Evolutionary conservation across 2,797 vertebrate species (phyloP).

Genomic region (Trematomus bernacchii): DNA sequence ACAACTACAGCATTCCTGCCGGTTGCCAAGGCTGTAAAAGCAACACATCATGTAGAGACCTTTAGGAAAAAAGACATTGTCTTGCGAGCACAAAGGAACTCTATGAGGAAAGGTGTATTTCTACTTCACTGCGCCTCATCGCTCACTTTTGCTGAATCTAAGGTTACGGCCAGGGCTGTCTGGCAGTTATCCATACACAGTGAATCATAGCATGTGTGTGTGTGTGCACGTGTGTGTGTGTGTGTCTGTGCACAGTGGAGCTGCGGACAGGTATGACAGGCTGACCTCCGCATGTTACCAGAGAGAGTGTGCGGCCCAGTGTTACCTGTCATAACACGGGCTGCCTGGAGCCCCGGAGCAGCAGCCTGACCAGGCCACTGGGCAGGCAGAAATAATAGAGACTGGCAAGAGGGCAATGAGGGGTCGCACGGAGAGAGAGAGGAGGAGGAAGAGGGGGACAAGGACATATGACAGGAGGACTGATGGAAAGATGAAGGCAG

Average conservation of each 20-base stretch:
- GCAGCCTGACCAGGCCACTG: constrained; percentile 75
- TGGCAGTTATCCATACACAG: constrained; percentile 73
- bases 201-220: constrained; percentile 51
- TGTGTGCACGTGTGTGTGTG: constrained; percentile 19
- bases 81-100: constrained; percentile 49
- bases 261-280: constrained; percentile 79
- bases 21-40: constrained; percentile 51
- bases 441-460: constrained; percentile 7
- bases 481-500: constrained; percentile 46
- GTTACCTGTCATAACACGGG: constrained; percentile 81
- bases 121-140: constrained; percentile 56
- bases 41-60: constrained; percentile 55
- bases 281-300: constrained; percentile 78
- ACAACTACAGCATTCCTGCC: constrained; percentile 46
- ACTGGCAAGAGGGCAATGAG: constrained; percentile 81
- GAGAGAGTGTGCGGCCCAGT: constrained; percentile 75
- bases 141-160: constrained; percentile 71
- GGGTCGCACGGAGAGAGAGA: constrained; percentile 57
- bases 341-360: constrained; percentile 68
- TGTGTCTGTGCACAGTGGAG: constrained; percentile 41
- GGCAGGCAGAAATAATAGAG: constrained; percentile 80
- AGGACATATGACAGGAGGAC: constrained; percentile 64
- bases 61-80: constrained; percentile 55
- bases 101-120: constrained; percentile 56
- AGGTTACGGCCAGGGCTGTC: constrained; percentile 62